Evolutionary conservation across 2,113 vertebrate genomes (phyloP), one percentile per base, ranked within the genome.

Genomic region (Ailuropoda melanoleuca): DNA sequence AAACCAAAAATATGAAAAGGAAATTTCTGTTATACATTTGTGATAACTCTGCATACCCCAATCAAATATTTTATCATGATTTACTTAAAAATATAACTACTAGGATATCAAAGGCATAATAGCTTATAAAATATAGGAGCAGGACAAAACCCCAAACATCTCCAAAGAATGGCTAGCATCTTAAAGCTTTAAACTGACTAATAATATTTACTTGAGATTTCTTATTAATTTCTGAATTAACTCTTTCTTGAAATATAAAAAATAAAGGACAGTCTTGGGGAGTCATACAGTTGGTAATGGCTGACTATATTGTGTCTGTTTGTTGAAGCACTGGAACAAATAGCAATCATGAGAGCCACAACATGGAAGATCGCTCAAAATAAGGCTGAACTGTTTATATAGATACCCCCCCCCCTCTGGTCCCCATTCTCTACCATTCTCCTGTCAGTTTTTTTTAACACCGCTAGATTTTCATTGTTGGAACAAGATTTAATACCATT

Each of bases 371-470:
- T 37, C 6, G 24, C 11, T 70, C 2, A 53, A 78, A 84, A 60
- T 8, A 56, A 55, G 11, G 29, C 1, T 39, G 11, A 19, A 46
- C 17, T 37, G 0, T n/a, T 85, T 17, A 55, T 39, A 9, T n/a
- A n/a, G n/a, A n/a, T n/a, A n/a, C n/a, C 14, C 1, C 3, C 17
- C 8, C 31, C 1, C 3, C 9, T 15, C 48, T 43, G 21, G 2
- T 64, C 26, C 46, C 15, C 6, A 34, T 60, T 46, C 4, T 6
- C 26, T 29, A 10, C 3, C 17, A 24, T 13, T 81, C 0, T 83
- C 3, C 5, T 13, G 8, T 56, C 9, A 66, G 21, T 24, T 72
- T 19, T 12, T 26, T 56, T 90, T 78, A 70, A 55, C 2, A 91
- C 10, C 58, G 17, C 13, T 90, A 0, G n/a, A 77, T 15, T 68